A percentile compares a stretch with the other conserved stretches of the same genome.
These are phyloP conservation scores for Zeuzera pyrina DNA, from an alignment of 2,888 invertebrate species.

Conservation along the genomic window DNA sequence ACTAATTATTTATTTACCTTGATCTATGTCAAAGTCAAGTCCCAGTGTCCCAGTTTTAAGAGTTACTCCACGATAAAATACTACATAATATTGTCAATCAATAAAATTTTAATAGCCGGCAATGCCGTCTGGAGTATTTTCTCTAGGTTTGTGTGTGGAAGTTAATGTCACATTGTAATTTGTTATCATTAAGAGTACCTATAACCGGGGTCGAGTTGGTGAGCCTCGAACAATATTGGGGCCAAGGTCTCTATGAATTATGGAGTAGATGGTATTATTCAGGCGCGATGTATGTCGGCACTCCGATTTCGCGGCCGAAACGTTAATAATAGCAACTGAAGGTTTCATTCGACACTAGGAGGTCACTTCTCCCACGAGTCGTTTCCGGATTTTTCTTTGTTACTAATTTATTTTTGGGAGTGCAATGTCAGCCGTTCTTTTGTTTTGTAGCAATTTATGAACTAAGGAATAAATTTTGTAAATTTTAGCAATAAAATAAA, in stretches of 20 bases:
- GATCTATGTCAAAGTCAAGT: slow-evolving; percentile 31
- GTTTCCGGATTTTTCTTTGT: slow-evolving; percentile 42
- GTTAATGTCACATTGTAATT: too few relatives aligned
- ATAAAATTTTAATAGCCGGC: too few relatives aligned
- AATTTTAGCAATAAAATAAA: too few relatives aligned
- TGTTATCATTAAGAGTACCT: too few relatives aligned
- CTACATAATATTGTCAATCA: too few relatives aligned
- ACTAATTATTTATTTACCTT: slow-evolving; percentile 36
- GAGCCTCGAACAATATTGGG: slow-evolving; percentile 42
- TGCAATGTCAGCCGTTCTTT: background rate
- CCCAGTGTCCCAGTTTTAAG: too few relatives aligned
- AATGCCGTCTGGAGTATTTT: too few relatives aligned
- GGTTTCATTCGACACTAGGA: slow-evolving; percentile 57
- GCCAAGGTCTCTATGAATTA: slow-evolving; percentile 69
- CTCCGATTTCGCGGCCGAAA: slow-evolving; percentile 64
- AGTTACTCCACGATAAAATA: too few relatives aligned
- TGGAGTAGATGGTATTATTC: slow-evolving; percentile 69
- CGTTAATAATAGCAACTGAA: slow-evolving; percentile 62
- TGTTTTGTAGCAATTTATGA: background rate
- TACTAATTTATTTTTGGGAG: slow-evolving; percentile 2
- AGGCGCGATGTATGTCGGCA: slow-evolving; percentile 60
- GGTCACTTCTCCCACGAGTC: slow-evolving; percentile 47
- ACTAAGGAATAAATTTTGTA: too few relatives aligned
- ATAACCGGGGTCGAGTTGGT: slow-evolving; percentile 19
- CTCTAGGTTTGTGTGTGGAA: too few relatives aligned